Percentiles rank a stretch among this genome's conserved stretches.
These are phyloP conservation scores for Sebastes elongatus DNA, from an alignment of 2,797 vertebrate genomes.

Conservation along the genomic window DNA sequence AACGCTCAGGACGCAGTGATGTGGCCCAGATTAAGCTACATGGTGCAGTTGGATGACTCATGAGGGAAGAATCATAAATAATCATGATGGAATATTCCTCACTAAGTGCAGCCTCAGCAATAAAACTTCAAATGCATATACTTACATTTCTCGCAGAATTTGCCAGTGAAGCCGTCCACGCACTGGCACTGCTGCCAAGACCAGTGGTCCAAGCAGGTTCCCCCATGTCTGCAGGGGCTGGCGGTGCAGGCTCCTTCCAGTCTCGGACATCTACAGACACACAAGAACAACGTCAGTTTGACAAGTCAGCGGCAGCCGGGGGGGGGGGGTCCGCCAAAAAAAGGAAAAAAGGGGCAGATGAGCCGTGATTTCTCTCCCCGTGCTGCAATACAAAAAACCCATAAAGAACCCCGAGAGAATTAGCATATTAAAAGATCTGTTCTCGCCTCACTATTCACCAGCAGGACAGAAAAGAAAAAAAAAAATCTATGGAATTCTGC, in stretches of 20 bases:
- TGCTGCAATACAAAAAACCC: conserved; percentile 52
- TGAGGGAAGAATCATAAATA: conserved; percentile 60
- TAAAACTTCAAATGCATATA: conserved; percentile 41
- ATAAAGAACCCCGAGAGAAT: conserved; percentile 62
- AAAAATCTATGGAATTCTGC: conserved; percentile 59
- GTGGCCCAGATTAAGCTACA: conserved; percentile 41
- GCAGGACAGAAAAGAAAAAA: conserved; percentile 44
- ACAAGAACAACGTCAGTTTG: conserved; percentile 49
- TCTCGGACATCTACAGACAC: conserved; percentile 89
- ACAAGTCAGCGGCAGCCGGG: conserved; percentile 53
- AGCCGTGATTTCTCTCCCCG: conserved; percentile 60
- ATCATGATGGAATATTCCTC: conserved; percentile 49
- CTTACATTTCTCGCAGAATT: conserved; percentile 95
- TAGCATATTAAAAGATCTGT: conserved; percentile 82
- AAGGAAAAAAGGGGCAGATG: conserved; percentile 45
- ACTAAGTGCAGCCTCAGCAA: conserved; percentile 48
- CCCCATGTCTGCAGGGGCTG: conserved; percentile 92
- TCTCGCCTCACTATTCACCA: conserved; percentile 65
- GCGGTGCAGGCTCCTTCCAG: conserved; percentile 90
- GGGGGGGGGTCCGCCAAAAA: conserved; percentile 30
- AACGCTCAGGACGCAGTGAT: conserved; percentile 11
- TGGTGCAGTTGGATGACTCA: conserved; percentile 51
- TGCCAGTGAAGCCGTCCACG: conserved; percentile 91
- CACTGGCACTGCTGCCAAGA: conserved; percentile 97
- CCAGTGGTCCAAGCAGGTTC: conserved; percentile 94